Conservation (phyloP, 2,113 vertebrate genomes). For the Phycodurus eques region DNA sequence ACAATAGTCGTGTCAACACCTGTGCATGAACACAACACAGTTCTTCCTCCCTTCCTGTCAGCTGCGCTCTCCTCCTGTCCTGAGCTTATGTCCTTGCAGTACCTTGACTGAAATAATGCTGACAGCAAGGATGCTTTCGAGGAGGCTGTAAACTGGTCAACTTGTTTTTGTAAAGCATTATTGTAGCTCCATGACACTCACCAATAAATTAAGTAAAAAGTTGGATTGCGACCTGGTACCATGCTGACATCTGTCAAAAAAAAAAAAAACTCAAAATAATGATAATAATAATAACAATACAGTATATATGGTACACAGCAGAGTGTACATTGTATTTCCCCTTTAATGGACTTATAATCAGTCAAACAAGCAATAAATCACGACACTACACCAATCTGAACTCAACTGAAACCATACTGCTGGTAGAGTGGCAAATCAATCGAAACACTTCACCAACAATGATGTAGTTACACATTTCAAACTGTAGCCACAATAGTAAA, state of each 20-base stretch:
- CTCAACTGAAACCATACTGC: neutral
- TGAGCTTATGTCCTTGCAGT: conserved; percentile 21
- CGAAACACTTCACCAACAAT: neutral
- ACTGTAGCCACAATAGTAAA: too few relatives aligned
- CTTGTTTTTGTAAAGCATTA: neutral
- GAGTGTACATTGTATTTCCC: too few relatives aligned
- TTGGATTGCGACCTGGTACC: neutral
- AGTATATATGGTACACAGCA: too few relatives aligned
- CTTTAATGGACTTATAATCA: too few relatives aligned
- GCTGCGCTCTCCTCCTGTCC: conserved; percentile 9
- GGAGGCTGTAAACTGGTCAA: neutral
- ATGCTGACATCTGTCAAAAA: neutral
- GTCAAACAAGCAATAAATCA: too few relatives aligned
- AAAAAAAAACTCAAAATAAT: conserved; percentile 16
- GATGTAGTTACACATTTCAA: too few relatives aligned
- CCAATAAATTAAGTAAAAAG: neutral
- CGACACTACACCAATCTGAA: too few relatives aligned
- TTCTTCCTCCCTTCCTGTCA: conserved; percentile 12
- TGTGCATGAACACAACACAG: conserved; percentile 17
- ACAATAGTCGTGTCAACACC: conserved; percentile 17
- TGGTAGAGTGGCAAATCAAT: neutral
- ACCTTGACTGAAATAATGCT: conserved; percentile 1
- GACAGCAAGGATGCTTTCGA: neutral
- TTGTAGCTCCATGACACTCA: neutral
- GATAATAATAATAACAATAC: too few relatives aligned